Base-by-base conservation (phyloP, 2,888 invertebrate genomes). In the Lymantria monacha region DNA sequence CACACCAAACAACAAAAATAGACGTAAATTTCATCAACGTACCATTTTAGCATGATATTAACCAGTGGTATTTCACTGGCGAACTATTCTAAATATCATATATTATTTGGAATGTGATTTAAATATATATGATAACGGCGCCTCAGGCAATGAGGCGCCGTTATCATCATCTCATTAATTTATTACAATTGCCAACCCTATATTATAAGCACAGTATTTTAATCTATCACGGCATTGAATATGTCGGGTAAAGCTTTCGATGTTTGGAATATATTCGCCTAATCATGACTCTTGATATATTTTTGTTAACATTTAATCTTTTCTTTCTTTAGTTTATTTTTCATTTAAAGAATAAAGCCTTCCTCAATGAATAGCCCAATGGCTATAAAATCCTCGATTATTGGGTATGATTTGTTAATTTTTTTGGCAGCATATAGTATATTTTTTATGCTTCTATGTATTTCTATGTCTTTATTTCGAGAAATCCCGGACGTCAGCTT, bases 251-350 rank as follows among this genome's bases (percentile, higher is more conserved):
- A 43, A 48, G 40, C 46, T 30, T 53, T 42, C 46, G 48, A 59
- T 57, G 50, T 54, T 48, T 49, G 48, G 50, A 52, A 57, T 50
- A 50, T 37, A 42, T 52, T 52, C 50, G 38, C 54, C 52, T 55
- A 56, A 56, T 61, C 58, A 59, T 59, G 48, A 22, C 36, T 48
- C 9, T 47, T 54, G 50, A 49, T 42, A 46, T 44, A 31, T 52
- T 48, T 48, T 52, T 45, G 48, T 51, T 46, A 46, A 43, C 51
- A 48, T 44, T 13, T 42, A 57, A 47, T 59, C 55, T 53, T 49
- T 45, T 14, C 30, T 41, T 54, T 40, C 30, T 41, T 54, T 40
- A 53, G 54, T 56, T 59, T 59, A 49, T 54, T 61, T 60, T 55
- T 53, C 51, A 57, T 57, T 60, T 55, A 50, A 30, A 9, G 10